phyloP scores from a whole-genome alignment of 2,113 vertebrate species.

The Mesitornis unicolor region DNA sequence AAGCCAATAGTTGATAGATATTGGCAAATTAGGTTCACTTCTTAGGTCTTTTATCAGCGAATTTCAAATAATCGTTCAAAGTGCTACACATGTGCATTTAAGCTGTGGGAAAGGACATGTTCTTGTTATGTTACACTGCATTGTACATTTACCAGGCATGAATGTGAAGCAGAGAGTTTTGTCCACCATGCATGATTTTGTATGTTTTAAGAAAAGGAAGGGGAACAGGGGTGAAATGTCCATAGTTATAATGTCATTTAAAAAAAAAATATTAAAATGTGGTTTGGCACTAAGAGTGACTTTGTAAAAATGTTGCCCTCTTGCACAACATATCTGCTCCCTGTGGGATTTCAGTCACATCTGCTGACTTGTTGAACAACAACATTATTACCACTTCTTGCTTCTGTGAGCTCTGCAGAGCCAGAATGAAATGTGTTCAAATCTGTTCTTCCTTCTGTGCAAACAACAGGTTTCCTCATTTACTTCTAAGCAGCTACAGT shows the following conservation, averaged over 20 bases:
- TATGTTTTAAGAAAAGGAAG: not conserved
- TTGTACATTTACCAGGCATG: not conserved
- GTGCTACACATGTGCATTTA: not conserved
- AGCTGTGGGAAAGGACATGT: not conserved
- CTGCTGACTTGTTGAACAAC: constrained; percentile 32
- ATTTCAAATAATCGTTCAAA: not conserved
- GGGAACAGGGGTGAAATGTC: not conserved
- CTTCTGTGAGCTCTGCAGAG: not conserved
- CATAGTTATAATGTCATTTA: not conserved
- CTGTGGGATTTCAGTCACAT: not conserved
- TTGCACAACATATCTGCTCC: not conserved
- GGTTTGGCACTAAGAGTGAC: not conserved
- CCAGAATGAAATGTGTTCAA: not conserved
- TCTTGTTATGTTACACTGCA: not conserved
- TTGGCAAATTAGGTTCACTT: not conserved
- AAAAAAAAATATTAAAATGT: not conserved
- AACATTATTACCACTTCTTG: not conserved
- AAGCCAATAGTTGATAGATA: not conserved
- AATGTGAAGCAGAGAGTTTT: not conserved
- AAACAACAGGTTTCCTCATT: constrained; percentile 4
- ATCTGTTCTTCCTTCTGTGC: not conserved
- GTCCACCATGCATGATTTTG: not conserved
- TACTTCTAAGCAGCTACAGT: not conserved
- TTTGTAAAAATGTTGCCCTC: not conserved
- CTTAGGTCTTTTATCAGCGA: not conserved